Conservation (phyloP, 1,140 invertebrate species). For the Drosophila murphyi region DNA sequence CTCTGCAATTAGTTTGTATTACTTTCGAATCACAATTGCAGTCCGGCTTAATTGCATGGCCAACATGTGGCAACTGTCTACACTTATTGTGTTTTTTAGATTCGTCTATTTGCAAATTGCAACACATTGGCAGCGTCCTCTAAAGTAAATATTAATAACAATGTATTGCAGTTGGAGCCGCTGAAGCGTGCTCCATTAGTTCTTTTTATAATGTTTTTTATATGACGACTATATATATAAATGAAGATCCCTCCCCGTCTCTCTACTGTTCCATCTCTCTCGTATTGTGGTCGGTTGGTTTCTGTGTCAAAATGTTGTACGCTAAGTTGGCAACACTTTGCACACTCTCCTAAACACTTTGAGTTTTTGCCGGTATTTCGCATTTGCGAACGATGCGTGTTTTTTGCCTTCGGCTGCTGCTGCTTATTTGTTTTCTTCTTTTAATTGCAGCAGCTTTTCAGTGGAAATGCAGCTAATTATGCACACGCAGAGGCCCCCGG, state of each 20-base stretch:
- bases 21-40: constrained; percentile 27
- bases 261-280: background rate
- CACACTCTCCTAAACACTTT: constrained; percentile 50
- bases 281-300: constrained; percentile 13
- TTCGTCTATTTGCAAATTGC: constrained; percentile 15
- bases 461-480: constrained; percentile 79
- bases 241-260: background rate
- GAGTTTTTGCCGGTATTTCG: constrained; percentile 41
- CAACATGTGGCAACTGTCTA: constrained; percentile 31
- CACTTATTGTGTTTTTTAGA: background rate
- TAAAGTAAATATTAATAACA: background rate
- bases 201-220: constrained; percentile 12
- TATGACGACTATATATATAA: constrained; percentile 28
- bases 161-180: background rate
- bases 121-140: constrained; percentile 9
- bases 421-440: constrained; percentile 43
- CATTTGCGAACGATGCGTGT: constrained; percentile 49
- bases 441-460: constrained; percentile 76
- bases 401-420: background rate
- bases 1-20: constrained; percentile 23
- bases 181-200: constrained; percentile 43
- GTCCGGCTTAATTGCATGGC: constrained; percentile 2
- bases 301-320: constrained; percentile 77
- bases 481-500: constrained; percentile 60
- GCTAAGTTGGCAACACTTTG: constrained; percentile 82